Evolutionary conservation across 1,140 invertebrate species (phyloP), one percentile per base, ranked within the genome.

Genomic region (Drosophila nannoptera): DNA sequence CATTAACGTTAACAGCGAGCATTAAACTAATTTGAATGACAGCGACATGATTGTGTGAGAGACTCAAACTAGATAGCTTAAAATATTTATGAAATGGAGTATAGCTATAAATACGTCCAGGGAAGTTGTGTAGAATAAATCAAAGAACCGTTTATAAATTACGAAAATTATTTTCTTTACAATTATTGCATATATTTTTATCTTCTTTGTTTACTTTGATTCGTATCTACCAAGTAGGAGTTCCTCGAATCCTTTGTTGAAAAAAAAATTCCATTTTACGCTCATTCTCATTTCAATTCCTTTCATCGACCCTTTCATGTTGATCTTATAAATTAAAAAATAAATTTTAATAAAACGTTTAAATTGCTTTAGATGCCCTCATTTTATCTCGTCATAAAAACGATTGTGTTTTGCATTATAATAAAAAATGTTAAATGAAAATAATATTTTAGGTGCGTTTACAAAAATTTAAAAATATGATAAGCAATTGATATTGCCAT

Each of bases 371-470:
- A 38, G 38, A 7, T 40, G 16, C 6, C 2, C 2, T 7, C 9
- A 8, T 53, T 32, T 53, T 53, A 16, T 36, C 22, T 53, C 33
- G 0, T 12, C 14, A 7, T 53, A 38, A 38, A 40, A 53, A 14
- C 29, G 48, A 50, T 33, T 52, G 32, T 31, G 12, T 14, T 52
- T 52, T 52, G 32, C 31, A 11, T 35, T 5, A 35, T 8, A 35
- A 52, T 50, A 35, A 35, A 16, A 14, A n/a, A n/a, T 16, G 32
- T 2, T 5, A 35, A 52, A 35, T 52, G 33, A 4, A 45, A 14
- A 32, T 29, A 50, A 50, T 7, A 31, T 33, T 50, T 50, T 62
- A 12, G 9, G 31, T n/a, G 16, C 22, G 8, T 45, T 63, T 46
- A n/a, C n/a, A 22, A 22, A 22, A 22, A 22, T 22, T 22, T 2